phyloP scores from a whole-genome alignment of 1,140 invertebrate species.

The Drosophila nigrodunni region DNA sequence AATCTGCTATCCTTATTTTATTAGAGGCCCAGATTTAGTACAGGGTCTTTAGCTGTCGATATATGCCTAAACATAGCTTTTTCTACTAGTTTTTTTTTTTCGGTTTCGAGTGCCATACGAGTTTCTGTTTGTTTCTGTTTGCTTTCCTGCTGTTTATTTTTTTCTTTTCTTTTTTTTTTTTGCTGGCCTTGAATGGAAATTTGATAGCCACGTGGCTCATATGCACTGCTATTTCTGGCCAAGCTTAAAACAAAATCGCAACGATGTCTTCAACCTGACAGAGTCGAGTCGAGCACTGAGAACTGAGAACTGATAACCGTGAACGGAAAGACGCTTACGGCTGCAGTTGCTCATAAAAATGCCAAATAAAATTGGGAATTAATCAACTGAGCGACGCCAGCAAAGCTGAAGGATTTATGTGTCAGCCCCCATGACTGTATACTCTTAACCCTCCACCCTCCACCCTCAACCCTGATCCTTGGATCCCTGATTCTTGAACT shows the following conservation, averaged over 20 bases:
- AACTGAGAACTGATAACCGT: background rate
- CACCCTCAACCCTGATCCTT: conserved; percentile 12
- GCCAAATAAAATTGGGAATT: conserved; percentile 72
- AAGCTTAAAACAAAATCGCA: conserved; percentile 37
- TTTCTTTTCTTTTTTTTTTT: conserved; percentile 1
- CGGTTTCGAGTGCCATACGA: conserved; percentile 13
- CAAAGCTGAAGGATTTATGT: conserved; percentile 40
- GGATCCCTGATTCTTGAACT: background rate
- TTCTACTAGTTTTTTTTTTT: background rate
- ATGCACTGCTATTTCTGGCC: conserved; percentile 30
- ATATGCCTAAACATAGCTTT: background rate
- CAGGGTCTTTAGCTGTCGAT: no score
- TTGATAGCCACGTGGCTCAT: conserved; percentile 39
- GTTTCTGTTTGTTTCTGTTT: background rate
- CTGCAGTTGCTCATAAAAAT: conserved; percentile 63
- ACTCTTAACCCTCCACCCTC: background rate
- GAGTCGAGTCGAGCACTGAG: background rate
- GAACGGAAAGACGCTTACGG: conserved; percentile 2
- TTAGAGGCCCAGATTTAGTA: no score
- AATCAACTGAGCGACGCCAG: conserved; percentile 58
- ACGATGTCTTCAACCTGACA: conserved; percentile 7
- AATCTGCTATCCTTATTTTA: no score
- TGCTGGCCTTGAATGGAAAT: conserved; percentile 39
- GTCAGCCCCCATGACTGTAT: background rate
- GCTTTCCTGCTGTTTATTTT: conserved; percentile 1